Base-by-base conservation (phyloP, 2,888 invertebrate genomes). In the Thera britannica region DNA sequence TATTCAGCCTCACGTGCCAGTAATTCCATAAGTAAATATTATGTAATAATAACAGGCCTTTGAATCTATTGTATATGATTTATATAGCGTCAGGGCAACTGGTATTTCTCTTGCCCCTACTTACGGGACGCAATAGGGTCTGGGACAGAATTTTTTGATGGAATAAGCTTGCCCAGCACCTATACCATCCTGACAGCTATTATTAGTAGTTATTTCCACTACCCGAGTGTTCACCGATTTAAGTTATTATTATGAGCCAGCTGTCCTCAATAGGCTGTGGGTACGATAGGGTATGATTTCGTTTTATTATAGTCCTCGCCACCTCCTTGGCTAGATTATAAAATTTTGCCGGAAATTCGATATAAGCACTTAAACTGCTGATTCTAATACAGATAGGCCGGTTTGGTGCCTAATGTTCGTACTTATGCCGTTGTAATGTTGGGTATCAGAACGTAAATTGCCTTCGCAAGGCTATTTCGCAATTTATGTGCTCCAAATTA, bases 271-370 rank as follows among this genome's bases (percentile, higher is more conserved):
- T 9, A 55, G 3, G 2, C 59, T 63, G 41, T 54, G 62, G 36
- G 8, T 46, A 56, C 60, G 48, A 56, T 46, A 67, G 68, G 66
- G 61, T 71, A 73, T 74, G 72, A 71, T 75, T 75, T 73, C 52
- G 67, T 66, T 77, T 76, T 77, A 82, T 80, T 77, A 79, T 71
- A 71, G 80, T 75, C 63, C 62, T 79, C 75, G 64, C 61, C 72
- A 68, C 70, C 68, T 66, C 61, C 72, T 76, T 75, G 69, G 67
- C 63, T 59, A 52, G 66, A 57, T 77, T 75, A 74, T 72, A 75
- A 74, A 75, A 71, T 69, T 41, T 58, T 54, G 49, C 72, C 75
- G 75, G 75, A 75, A 74, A 75, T 75, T 75, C 74, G 70, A 72
- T 72, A 70, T 68, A 65, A 67, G 74, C 63, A 62, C 57, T 68